Conservation (phyloP, 2,113 vertebrate genomes). For the Anseranas semipalmata region DNA sequence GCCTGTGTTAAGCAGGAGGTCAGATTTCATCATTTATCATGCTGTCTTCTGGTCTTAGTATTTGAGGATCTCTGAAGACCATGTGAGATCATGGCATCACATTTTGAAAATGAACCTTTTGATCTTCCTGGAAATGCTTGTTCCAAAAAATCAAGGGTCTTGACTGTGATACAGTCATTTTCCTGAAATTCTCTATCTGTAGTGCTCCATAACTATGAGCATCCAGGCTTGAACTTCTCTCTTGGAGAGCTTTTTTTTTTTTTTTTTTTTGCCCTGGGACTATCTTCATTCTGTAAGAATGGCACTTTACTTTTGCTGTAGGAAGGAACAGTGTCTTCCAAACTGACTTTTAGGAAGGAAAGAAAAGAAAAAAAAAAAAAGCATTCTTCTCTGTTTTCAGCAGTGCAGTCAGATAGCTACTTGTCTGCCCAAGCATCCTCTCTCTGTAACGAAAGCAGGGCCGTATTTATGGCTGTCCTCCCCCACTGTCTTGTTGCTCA, state of each 20-base stretch:
- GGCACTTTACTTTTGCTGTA: too few species aligned
- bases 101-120: not conserved
- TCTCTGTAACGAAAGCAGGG: not conserved
- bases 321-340: too few species aligned
- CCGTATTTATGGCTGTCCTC: accelerated
- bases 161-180: not conserved
- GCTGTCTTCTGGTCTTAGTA: not conserved
- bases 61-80: not conserved
- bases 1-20: not conserved
- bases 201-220: not conserved
- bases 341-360: not conserved
- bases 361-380: not conserved
- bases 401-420: not conserved
- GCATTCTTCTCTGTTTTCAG: not conserved
- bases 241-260: not conserved
- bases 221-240: not conserved
- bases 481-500: not conserved
- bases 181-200: not conserved
- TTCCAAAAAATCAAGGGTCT: not conserved
- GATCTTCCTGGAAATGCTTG: not conserved
- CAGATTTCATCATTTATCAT: not conserved
- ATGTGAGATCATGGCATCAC: not conserved
- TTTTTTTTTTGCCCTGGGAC: not conserved
- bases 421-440: not conserved
- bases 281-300: too few species aligned